A percentile compares a stretch with the other conserved stretches of the same genome.
Evolutionary conservation across 2,797 vertebrate genomes (phyloP).

Genomic region (Parotocinclus haroldoi): DNA sequence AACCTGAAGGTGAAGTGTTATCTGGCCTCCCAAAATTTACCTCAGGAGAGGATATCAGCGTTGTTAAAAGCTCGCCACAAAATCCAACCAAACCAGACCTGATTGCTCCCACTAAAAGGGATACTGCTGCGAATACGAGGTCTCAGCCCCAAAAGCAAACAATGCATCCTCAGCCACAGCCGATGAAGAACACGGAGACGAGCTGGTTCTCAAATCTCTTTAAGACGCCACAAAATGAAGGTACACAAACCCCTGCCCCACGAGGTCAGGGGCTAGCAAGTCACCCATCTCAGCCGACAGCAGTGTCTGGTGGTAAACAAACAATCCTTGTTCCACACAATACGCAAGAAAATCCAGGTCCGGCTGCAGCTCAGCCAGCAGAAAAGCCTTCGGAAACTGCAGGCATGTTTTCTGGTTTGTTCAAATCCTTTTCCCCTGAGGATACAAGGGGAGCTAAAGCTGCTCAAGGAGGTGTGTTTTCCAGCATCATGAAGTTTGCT

Average conservation of each 20-base stretch:
- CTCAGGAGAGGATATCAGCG: constrained; percentile 61
- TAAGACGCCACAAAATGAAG: constrained; percentile 48
- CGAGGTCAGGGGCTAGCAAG: too few species aligned
- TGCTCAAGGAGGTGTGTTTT: constrained; percentile 64
- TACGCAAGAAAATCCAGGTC: constrained; percentile 48
- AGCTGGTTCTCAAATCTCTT: constrained; percentile 72
- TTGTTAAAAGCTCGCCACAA: constrained; percentile 42
- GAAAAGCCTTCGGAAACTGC: constrained; percentile 57
- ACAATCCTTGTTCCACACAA: constrained; percentile 27
- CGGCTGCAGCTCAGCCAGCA: constrained; percentile 21
- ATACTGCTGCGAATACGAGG: constrained; percentile 14
- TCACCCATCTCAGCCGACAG: too few species aligned
- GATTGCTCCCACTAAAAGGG: constrained; percentile 27
- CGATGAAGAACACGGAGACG: constrained; percentile 58
- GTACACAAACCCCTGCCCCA: constrained; percentile 17
- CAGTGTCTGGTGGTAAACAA: constrained; percentile 30
- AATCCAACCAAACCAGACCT: constrained; percentile 25
- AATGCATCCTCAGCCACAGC: constrained; percentile 19
- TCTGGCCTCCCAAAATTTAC: constrained; percentile 68
- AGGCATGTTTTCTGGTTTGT: constrained; percentile 61
- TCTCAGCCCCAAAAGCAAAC: constrained; percentile 26
- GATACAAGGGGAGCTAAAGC: constrained; percentile 37
- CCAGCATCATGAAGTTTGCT: constrained; percentile 70
- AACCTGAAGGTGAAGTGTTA: constrained; percentile 61
- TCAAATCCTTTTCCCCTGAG: constrained; percentile 61